These are phyloP conservation scores for Phthorimaea operculella DNA, from an alignment of 1,140 invertebrate genomes.

Conservation along the genomic window DNA sequence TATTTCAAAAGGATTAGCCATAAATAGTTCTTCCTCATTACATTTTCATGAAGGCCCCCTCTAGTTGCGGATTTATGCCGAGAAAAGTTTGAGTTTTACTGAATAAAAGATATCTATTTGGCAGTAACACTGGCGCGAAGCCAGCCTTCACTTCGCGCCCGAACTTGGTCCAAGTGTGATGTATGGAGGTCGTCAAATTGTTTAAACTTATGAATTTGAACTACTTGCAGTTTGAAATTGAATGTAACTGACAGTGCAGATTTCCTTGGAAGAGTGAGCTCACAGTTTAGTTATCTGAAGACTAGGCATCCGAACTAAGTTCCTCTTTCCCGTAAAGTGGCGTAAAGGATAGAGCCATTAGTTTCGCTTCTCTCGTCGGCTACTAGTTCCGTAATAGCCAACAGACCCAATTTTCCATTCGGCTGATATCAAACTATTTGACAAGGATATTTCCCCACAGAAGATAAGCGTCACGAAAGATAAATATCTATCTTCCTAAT, in stretches of 20 bases:
- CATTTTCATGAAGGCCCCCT: slow-evolving; percentile 59
- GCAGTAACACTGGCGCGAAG: slow-evolving; percentile 45
- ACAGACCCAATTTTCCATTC: too few species aligned
- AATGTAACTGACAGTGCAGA: not conserved
- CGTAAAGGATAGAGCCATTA: too few species aligned
- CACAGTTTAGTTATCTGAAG: too few species aligned
- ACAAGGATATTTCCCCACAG: not conserved
- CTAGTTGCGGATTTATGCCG: slow-evolving; percentile 56
- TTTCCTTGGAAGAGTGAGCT: too few species aligned
- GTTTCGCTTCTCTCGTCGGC: too few species aligned
- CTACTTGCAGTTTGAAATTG: not conserved
- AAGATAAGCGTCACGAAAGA: slow-evolving; percentile 6
- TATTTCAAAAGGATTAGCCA: slow-evolving; percentile 62
- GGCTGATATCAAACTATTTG: not conserved
- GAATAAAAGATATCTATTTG: slow-evolving; percentile 65
- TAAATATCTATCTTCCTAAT: slow-evolving; percentile 11
- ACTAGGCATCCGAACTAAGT: too few species aligned
- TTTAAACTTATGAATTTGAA: slow-evolving; percentile 6
- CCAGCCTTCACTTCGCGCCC: slow-evolving; percentile 39
- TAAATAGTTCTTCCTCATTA: slow-evolving; percentile 64
- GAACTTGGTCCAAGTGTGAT: not conserved
- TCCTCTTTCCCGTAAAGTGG: too few species aligned
- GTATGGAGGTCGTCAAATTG: slow-evolving; percentile 1
- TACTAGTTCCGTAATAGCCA: too few species aligned
- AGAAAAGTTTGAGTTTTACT: slow-evolving; percentile 62